Percentiles rank a stretch among this genome's conserved stretches.
Evolutionary conservation across 2,888 invertebrate genomes (phyloP).

Genomic region (Sthenelais limicola): DNA sequence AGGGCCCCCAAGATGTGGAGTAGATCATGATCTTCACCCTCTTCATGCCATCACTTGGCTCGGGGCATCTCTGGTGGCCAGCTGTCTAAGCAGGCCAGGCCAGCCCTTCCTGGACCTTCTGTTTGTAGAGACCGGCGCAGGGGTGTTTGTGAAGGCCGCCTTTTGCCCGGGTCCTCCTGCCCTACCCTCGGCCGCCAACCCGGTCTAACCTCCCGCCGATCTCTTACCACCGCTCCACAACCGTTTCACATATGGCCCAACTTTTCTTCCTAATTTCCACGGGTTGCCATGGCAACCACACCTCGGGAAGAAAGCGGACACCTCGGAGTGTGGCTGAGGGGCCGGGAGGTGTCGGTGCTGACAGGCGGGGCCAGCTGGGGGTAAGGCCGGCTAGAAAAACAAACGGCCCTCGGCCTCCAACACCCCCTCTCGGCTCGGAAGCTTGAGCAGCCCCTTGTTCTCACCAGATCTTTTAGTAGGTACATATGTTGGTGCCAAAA

Average conservation of each 20-base stretch:
- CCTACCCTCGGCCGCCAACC: neutral
- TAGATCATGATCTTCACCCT: too few relatives aligned
- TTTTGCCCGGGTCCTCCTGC: neutral
- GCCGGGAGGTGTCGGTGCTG: conserved; percentile 37
- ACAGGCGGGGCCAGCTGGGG: conserved; percentile 35
- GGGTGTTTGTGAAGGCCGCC: neutral
- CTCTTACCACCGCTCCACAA: neutral
- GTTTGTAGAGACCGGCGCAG: too few relatives aligned
- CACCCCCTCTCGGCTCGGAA: too few relatives aligned
- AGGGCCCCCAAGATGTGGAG: too few relatives aligned
- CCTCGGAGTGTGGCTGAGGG: conserved; percentile 36
- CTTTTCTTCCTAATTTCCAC: conserved; percentile 38
- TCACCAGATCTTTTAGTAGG: too few relatives aligned
- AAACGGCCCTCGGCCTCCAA: conserved; percentile 22
- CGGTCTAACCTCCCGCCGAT: neutral
- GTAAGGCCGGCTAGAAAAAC: conserved; percentile 39
- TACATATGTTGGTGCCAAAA: too few relatives aligned
- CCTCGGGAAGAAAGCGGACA: conserved; percentile 33
- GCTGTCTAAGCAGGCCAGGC: too few relatives aligned
- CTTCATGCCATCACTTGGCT: too few relatives aligned
- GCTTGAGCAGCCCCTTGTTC: too few relatives aligned
- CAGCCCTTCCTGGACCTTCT: too few relatives aligned
- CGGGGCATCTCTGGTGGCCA: too few relatives aligned
- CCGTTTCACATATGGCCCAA: conserved; percentile 34
- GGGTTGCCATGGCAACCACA: conserved; percentile 39